Conservation (phyloP, 2,113 vertebrate genomes). For the Lanius ludovicianus region DNA sequence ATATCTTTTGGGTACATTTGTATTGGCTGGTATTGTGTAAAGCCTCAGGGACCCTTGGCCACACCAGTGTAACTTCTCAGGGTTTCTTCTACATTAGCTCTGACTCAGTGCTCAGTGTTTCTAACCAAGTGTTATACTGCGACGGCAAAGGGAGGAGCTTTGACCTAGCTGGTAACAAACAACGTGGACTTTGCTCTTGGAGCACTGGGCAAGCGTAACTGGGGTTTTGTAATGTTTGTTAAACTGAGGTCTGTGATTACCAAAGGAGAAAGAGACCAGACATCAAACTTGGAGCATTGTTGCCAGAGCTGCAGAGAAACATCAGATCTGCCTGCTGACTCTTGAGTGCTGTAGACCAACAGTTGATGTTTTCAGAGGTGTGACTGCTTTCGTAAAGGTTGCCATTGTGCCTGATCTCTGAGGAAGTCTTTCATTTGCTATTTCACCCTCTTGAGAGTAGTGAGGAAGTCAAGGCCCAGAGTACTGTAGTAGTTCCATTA, state of each 20-base stretch:
- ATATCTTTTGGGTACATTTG: neutral
- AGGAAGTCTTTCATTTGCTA: neutral
- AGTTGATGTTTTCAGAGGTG: neutral
- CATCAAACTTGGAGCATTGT: neutral
- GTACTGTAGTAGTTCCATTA: neutral
- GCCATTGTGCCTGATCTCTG: neutral
- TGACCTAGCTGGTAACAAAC: neutral
- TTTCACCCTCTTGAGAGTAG: neutral
- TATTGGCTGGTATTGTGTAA: neutral
- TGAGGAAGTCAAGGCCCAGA: neutral
- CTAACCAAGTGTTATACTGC: neutral
- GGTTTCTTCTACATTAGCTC: neutral
- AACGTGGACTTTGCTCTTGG: neutral
- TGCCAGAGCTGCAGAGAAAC: neutral
- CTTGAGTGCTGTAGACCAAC: neutral
- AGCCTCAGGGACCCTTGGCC: neutral
- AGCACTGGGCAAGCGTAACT: neutral
- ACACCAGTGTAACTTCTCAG: neutral
- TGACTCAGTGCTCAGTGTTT: neutral
- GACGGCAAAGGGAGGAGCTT: neutral
- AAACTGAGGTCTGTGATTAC: neutral
- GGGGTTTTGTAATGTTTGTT: neutral
- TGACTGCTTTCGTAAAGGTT: neutral
- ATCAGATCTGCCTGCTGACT: accelerated
- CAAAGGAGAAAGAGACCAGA: neutral